Base-by-base conservation (phyloP, 1,140 invertebrate species). In the Pogonomyrmex californicus region DNA sequence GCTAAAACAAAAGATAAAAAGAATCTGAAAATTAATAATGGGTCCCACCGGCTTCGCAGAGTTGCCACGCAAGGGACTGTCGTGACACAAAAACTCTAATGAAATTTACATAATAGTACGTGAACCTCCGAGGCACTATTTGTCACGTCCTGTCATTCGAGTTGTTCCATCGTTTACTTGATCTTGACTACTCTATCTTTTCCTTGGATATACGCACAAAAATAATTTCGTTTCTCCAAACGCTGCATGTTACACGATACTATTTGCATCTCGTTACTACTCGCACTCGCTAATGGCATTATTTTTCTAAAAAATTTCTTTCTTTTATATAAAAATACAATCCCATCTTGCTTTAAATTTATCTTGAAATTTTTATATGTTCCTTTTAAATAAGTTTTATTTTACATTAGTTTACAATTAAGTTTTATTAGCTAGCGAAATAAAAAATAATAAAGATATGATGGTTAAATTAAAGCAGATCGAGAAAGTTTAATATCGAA, bases 71-170 rank as follows among this genome's bases (percentile, higher is more conserved):
- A 23, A 73, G 54, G 73, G 88, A 68, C 62, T 56, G 23, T 44
- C 70, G 78, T 58, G 68, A 77, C 71, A 70, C 85, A 87, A 92
- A 89, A 89, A 82, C 89, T 87, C 83, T 91, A 92, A 91, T 92
- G 91, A 92, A 92, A 92, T 92, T 92, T 92, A 85, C 91, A 92
- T 92, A 91, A 91, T 90, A 91, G 88, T 76, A 85, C 56, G 71
- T 38, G 86, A 73, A 87, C 49, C 90, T 86, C 73, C 81, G 65
- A 91, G 87, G 83, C 70, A 63, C 86, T 86, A 92, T 92, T 86
- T 86, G 86, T 92, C 91, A 92, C 66, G 86, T 30, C 58, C 86
- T 86, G 79, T 91, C 91, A 86, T 91, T 68, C 33, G 58, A 44
- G 47, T 38, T 62, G 56, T 78, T 86, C 76, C 87, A 79, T 88